Conservation (phyloP, 92 coral and sea anemone genomes). For the Palythoa heliodiscus region DNA sequence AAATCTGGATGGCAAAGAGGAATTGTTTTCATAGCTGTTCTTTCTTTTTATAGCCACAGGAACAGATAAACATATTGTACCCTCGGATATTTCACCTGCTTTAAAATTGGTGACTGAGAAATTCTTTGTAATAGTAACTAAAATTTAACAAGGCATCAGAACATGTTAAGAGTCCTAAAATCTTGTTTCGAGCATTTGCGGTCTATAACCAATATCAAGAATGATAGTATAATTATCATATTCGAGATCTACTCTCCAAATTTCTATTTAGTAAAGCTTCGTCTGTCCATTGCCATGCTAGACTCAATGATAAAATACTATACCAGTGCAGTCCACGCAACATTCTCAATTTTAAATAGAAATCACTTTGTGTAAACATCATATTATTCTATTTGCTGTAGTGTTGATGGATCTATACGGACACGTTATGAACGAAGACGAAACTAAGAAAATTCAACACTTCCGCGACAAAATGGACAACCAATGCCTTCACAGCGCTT, state of each 20-base stretch:
- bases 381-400: not conserved
- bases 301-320: too few species aligned
- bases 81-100: too few species aligned
- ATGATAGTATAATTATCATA: too few species aligned
- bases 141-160: too few species aligned
- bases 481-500: constrained; percentile 69
- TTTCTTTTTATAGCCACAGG: not conserved
- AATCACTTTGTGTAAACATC: not conserved
- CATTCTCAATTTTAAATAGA: not conserved
- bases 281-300: too few species aligned
- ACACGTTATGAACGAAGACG: constrained; percentile 67
- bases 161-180: too few species aligned
- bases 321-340: not conserved
- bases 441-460: constrained; percentile 57
- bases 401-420: constrained; percentile 67
- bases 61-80: not conserved
- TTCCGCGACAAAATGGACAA: constrained; percentile 78
- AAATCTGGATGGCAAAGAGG: not conserved
- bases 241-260: too few species aligned
- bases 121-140: too few species aligned
- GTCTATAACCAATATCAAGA: too few species aligned
- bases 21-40: not conserved
- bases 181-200: too few species aligned
- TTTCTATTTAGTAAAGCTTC: too few species aligned
- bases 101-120: too few species aligned